These are phyloP conservation scores for Saturnia japonica DNA, from an alignment of 2,888 invertebrate genomes.

Conservation along the genomic window DNA sequence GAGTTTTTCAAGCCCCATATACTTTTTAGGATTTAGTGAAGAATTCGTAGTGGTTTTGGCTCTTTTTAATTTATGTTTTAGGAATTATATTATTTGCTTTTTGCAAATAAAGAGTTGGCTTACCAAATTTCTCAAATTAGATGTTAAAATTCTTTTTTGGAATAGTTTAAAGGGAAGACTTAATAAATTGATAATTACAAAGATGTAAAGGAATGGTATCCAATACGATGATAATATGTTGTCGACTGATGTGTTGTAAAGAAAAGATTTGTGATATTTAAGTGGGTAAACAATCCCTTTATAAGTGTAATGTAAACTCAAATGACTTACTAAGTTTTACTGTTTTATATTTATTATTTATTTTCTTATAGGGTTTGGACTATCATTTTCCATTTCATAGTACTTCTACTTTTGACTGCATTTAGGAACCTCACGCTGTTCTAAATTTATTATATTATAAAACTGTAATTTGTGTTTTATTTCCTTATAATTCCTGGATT, in stretches of 20 bases:
- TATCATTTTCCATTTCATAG: slow-evolving; percentile 5
- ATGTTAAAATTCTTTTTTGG: not conserved
- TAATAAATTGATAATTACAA: not conserved
- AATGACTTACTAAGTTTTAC: slow-evolving; percentile 21
- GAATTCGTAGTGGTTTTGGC: not conserved
- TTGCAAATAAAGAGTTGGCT: not conserved
- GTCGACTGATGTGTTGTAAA: slow-evolving; percentile 68
- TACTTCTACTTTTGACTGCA: not conserved
- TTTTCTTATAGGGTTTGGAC: not conserved
- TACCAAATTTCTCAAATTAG: not conserved
- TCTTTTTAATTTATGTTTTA: not conserved
- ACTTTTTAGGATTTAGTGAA: not conserved
- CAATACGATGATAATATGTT: slow-evolving; percentile 51
- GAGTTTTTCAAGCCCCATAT: not conserved
- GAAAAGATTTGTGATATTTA: slow-evolving; percentile 72
- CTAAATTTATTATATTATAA: slow-evolving; percentile 4
- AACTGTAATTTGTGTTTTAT: slow-evolving; percentile 8
- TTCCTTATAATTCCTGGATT: not conserved
- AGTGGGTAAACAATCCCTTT: slow-evolving; percentile 45
- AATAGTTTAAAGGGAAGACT: not conserved
- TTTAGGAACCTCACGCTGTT: not conserved
- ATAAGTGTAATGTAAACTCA: slow-evolving; percentile 38
- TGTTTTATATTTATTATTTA: not conserved
- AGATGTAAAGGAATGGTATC: not conserved
- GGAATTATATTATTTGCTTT: not conserved